Evolutionary conservation across 2,113 vertebrate genomes (phyloP), one percentile per base, ranked within the genome.

Genomic region (Hippopotamus amphibius): DNA sequence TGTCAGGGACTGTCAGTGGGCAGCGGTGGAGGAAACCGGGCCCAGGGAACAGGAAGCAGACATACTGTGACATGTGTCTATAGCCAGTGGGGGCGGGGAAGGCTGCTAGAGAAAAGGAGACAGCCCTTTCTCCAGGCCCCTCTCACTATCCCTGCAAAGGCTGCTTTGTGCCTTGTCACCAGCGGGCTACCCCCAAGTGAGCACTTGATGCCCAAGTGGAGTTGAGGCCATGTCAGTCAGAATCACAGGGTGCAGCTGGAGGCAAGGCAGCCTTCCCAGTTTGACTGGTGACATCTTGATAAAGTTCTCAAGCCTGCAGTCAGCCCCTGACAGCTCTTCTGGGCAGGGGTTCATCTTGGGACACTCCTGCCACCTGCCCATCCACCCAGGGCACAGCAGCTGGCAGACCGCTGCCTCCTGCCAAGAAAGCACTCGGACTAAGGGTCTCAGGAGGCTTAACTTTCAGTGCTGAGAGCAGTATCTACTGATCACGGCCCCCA

Each of bases 31-130:
- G 65, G 82, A 96, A 55, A 86, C 0, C 0, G 1, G 80, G 41
- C 76, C 53, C n/a, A 7, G 69, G 33, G 22, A 82, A 43, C 0
- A 1, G 84, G 74, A 94, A 91, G 76, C 79, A 93, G 57, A 80
- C 1, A 0, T 11, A 24, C 3, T 46, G 28, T 24, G 74, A 87
- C 0, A 0, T 28, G 69, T 0, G 13, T 85, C 76, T 92, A 2
- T 50, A 57, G 43, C 46, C 76, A 10, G 50, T 55, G 16, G 14
- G 28, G 11, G 46, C 72, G 11, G 50, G 59, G 22, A 50, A 43
- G 46, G 41, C 17, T 7, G 0, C 59, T n/a, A 41, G 9, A 65
- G 26, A 85, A 30, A 68, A 53, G 77, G 63, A 16, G 0, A 0
- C 63, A 82, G n/a, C 59, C 66, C 71, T 0, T 0, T 57, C 46